Base-by-base conservation (phyloP, 2,797 vertebrate species). In the Premnoplex brunnescens region DNA sequence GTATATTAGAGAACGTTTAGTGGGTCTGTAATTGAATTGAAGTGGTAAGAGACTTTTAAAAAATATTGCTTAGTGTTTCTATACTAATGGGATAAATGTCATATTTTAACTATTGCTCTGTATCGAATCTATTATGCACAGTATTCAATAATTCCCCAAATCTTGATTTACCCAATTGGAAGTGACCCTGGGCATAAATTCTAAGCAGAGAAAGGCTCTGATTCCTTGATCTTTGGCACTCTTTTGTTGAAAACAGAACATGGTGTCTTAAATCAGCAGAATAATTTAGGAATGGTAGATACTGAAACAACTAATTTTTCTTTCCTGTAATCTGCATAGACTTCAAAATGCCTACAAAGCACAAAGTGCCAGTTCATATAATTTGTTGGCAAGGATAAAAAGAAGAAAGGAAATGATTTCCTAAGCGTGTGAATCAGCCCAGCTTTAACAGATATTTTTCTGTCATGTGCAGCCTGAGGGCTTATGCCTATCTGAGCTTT, bases 401-500 rank as follows among this genome's bases (percentile, higher is more conserved):
- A 98, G 97, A 98, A 97, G 97, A 98, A 98, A 98, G 97, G 97
- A 98, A 98, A 98, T 98, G 96, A 98, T 98, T 98, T 97, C 97
- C 97, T 98, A 97, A 98, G 98, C 97, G 92, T 98, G 98, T 98
- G 98, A 98, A 98, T 98, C 97, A 97, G 96, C 97, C 97, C 96
- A 97, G 98, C 98, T 98, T 98, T 98, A 98, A 97, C 97, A 98
- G 97, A 97, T 98, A 98, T 97, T 98, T 98, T 97, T 97, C 98
- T 98, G 97, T 97, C 97, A 97, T 97, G 97, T 97, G 96, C 96
- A 97, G 98, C 98, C 97, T 97, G 96, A 97, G 97, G 98, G 97
- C 98, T 98, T 98, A 98, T 98, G 98, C 98, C 98, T 98, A 98
- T 98, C 98, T 97, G 98, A 98, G 98, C 97, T 98, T 98, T 98